Conservation (phyloP, 1,140 invertebrate genomes). For the Antheraea pernyi region DNA sequence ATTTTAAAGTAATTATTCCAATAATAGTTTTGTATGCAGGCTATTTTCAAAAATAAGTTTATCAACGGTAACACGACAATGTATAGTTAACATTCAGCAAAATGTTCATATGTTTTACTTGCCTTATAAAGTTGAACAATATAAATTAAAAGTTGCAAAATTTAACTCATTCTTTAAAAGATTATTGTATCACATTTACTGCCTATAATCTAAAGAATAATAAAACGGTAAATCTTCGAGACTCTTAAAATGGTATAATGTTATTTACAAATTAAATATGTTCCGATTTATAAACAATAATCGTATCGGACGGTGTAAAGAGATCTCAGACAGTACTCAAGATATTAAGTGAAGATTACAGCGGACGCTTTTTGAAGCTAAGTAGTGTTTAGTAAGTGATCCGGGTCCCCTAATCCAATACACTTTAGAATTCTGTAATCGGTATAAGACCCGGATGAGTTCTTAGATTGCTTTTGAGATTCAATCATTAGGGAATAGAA, state of each 20-base stretch:
- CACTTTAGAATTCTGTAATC: constrained; percentile 7
- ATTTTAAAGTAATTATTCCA: no score
- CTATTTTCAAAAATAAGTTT: no score
- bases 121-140: no score
- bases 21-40: no score
- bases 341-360: constrained; percentile 23
- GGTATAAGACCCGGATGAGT: not conserved
- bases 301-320: not conserved
- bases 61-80: no score
- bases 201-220: not conserved
- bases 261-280: not conserved
- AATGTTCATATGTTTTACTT: not conserved
- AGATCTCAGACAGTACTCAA: constrained; percentile 5
- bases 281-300: constrained; percentile 2
- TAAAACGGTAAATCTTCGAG: not conserved
- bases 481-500: not conserved
- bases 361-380: constrained; percentile 19
- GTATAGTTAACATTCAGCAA: not conserved
- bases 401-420: constrained; percentile 7
- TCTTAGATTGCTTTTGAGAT: not conserved
- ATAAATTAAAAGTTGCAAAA: no score
- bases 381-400: constrained; percentile 21
- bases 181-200: no score
- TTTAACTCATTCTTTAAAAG: no score
- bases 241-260: not conserved